A percentile compares a stretch with the other conserved stretches of the same genome.
Evolutionary conservation across 2,888 invertebrate genomes (phyloP).

Genomic region (Monochamus alternatus): DNA sequence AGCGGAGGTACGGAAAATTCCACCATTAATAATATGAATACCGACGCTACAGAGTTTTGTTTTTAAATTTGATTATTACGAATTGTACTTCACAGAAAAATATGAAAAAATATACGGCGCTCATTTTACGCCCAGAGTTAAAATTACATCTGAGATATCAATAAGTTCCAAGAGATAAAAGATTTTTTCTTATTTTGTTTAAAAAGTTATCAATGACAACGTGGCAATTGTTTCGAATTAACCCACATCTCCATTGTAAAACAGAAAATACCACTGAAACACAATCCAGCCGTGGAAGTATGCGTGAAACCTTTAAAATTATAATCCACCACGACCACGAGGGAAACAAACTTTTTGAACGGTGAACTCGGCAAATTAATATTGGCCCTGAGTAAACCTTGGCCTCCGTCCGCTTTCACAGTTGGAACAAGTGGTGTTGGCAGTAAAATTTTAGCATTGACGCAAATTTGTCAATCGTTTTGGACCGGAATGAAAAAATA

Average conservation of each 20-base stretch:
- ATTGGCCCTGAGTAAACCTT: conserved; percentile 37
- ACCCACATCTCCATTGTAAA: too few relatives aligned
- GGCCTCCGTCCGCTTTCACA: conserved; percentile 47
- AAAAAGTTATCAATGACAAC: neutral
- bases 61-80: too few relatives aligned
- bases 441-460: conserved; percentile 51
- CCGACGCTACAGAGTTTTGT: too few relatives aligned
- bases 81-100: too few relatives aligned
- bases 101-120: too few relatives aligned
- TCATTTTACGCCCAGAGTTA: too few relatives aligned
- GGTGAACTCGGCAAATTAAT: neutral
- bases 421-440: conserved; percentile 45
- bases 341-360: conserved; percentile 17
- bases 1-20: too few relatives aligned
- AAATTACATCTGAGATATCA: too few relatives aligned
- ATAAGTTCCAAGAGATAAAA: too few relatives aligned
- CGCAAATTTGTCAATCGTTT: conserved; percentile 44
- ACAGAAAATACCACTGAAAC: neutral
- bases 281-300: neutral
- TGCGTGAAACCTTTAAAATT: conserved; percentile 12
- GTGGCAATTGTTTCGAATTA: neutral
- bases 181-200: too few relatives aligned
- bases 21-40: too few relatives aligned
- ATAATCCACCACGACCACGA: conserved; percentile 5
- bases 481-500: neutral